Evolutionary conservation across 2,888 invertebrate genomes (phyloP).

Genomic region (Leptopilina syphax): DNA sequence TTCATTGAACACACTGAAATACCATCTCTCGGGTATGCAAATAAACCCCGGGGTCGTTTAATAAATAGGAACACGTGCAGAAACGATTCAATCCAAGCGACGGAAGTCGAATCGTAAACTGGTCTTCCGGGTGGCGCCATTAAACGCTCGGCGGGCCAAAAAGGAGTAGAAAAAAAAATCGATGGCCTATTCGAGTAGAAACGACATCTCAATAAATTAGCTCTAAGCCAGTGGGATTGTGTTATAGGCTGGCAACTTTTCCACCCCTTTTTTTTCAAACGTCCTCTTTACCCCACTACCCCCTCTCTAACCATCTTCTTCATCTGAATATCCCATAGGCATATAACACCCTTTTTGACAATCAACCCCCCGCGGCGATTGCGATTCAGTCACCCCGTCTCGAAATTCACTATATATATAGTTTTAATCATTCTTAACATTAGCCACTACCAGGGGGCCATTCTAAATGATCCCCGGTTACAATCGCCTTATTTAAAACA

Average conservation of each 20-base stretch:
- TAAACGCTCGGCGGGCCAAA: slow-evolving; percentile 18
- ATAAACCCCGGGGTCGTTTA: slow-evolving; percentile 24
- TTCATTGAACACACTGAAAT: slow-evolving; percentile 20
- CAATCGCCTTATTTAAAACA: slow-evolving; percentile 67
- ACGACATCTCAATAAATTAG: slow-evolving; percentile 75
- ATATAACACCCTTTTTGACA: slow-evolving; percentile 60
- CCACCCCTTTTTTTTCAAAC: slow-evolving; percentile 51
- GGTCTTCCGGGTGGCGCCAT: slow-evolving; percentile 39
- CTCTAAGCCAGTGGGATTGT: slow-evolving; percentile 56
- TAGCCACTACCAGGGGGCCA: slow-evolving; percentile 52
- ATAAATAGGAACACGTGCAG: slow-evolving; percentile 39
- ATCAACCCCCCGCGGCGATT: slow-evolving; percentile 74
- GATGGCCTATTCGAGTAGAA: slow-evolving; percentile 58
- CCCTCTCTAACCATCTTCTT: slow-evolving; percentile 49
- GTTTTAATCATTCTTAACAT: slow-evolving; percentile 74
- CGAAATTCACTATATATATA: slow-evolving; percentile 58
- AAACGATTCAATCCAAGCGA: slow-evolving; percentile 37
- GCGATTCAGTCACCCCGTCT: slow-evolving; percentile 56
- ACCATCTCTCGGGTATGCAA: slow-evolving; percentile 11
- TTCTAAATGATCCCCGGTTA: slow-evolving; percentile 56
- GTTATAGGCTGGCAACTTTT: slow-evolving; percentile 52
- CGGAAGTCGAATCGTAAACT: slow-evolving; percentile 40
- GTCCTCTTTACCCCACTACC: slow-evolving; percentile 33
- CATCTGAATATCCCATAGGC: slow-evolving; percentile 20
- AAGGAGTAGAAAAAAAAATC: slow-evolving; percentile 42